Base-by-base conservation (phyloP, 2,797 vertebrate genomes). In the Crocodylus rhombifer region DNA sequence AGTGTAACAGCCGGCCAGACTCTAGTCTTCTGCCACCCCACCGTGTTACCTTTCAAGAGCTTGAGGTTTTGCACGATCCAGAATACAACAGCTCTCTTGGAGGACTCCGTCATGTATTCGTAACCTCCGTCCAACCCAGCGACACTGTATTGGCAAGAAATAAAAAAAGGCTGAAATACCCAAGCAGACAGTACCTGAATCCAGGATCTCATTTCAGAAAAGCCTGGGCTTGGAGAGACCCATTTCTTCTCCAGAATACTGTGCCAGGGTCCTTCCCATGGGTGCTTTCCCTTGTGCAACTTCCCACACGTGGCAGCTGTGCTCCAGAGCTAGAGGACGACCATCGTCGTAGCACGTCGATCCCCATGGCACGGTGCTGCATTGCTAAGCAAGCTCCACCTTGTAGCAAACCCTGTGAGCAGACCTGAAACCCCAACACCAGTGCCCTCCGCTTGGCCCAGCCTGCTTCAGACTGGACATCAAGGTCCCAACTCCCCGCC, bases 21-120 rank as follows among this genome's bases (percentile, higher is more conserved):
- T 23, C 6, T 7, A 14, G 67, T 13, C 33, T 14, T 71, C 33
- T 69, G 42, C 16, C 12, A 9, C 13, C 56, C 82, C 26, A 17
- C 26, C 33, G n/a, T 2, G 25, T 92, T 91, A 95, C 94, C 94
- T 86, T 92, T 79, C 33, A 95, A 64, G n/a, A 14, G 28, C 25
- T 84, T 79, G 42, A 95, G 80, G 15, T 77, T 63, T 42, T 2
- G 60, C 5, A 94, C 13, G 75, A 96, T 95, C 96, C 96, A 97
- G 23, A 82, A 71, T 4, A 90, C 91, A 28, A 91, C 89, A 1
- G 56, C 64, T 56, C 77, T 88, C 65, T 60, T 76, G 5, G 91
- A 94, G n/a, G 83, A 33, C 36, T 65, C 77, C 10, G 94, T 42
- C 92, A 96, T 94, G 64, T 65, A 26, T 18, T 58, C 6, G 3